A percentile compares a stretch with the other conserved stretches of the same genome.
Evolutionary conservation across 2,888 invertebrate genomes (phyloP).

Genomic region (Incurvaria masculella): DNA sequence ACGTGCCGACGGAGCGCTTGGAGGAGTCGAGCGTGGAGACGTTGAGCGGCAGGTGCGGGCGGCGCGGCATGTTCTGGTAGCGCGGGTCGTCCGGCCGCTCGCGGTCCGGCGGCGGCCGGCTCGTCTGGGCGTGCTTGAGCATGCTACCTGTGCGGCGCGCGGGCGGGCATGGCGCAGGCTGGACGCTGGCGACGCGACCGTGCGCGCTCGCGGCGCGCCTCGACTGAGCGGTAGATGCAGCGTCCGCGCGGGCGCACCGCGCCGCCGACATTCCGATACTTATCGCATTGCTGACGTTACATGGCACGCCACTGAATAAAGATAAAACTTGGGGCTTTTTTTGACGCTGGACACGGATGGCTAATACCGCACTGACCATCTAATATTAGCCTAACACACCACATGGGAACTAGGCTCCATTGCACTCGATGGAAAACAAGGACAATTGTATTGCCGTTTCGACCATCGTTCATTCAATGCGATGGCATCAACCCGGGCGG

Average conservation of each 20-base stretch:
- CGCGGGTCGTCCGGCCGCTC: constrained; percentile 31
- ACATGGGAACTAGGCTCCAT: too few relatives aligned
- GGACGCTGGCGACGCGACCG: neutral
- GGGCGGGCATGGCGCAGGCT: neutral
- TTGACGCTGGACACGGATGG: too few relatives aligned
- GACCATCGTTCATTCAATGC: too few relatives aligned
- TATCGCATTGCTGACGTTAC: too few relatives aligned
- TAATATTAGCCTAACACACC: too few relatives aligned
- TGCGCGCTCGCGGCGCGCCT: neutral
- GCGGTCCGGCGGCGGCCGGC: constrained; percentile 47
- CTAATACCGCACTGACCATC: too few relatives aligned
- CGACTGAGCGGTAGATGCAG: neutral
- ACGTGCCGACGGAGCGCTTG: constrained; percentile 60
- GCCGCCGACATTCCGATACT: constrained; percentile 9
- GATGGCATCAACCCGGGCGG: too few relatives aligned
- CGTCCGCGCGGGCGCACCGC: constrained; percentile 3
- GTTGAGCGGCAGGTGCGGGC: constrained; percentile 63
- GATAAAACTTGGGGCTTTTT: too few relatives aligned
- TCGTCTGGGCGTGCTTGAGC: constrained; percentile 67
- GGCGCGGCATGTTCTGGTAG: constrained; percentile 56
- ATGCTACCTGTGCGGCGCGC: constrained; percentile 28
- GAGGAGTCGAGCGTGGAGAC: constrained; percentile 65
- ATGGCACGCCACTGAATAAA: too few relatives aligned
- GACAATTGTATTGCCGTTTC: too few relatives aligned
- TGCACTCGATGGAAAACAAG: too few relatives aligned